These are phyloP conservation scores for Napeogenes sylphis DNA, from an alignment of 2,888 invertebrate species.

Conservation along the genomic window DNA sequence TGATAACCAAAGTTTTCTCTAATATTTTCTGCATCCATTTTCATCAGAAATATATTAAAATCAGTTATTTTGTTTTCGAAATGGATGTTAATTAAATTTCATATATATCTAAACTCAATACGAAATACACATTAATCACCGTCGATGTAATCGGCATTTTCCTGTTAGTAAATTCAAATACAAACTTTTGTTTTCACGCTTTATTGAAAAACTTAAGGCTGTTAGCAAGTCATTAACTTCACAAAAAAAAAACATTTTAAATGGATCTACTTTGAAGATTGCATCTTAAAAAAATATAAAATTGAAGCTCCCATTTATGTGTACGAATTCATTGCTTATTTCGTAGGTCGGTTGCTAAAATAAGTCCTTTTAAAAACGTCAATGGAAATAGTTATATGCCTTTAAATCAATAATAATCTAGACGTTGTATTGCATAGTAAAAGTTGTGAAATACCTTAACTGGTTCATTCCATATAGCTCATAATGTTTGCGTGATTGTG, in stretches of 20 bases:
- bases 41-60: no score
- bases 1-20: no score
- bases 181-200: conserved; percentile 2
- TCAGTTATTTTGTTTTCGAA: not conserved
- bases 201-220: conserved; percentile 4
- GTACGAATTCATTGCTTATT: not conserved
- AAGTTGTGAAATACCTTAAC: conserved; percentile 4
- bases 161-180: conserved; percentile 2
- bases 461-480: conserved; percentile 14
- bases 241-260: conserved; percentile 4
- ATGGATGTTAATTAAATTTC: not conserved
- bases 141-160: not conserved
- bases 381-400: not conserved
- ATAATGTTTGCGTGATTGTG: conserved; percentile 21
- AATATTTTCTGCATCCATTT: no score
- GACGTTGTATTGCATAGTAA: not conserved
- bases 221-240: conserved; percentile 5
- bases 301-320: not conserved
- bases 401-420: not conserved
- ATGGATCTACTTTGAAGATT: conserved; percentile 1
- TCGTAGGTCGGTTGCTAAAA: not conserved
- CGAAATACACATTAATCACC: not conserved
- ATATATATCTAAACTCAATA: not conserved
- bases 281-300: not conserved
- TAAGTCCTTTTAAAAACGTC: not conserved